phyloP scores from a whole-genome alignment of 2,888 invertebrate genomes.

The Macrophya annulata region DNA sequence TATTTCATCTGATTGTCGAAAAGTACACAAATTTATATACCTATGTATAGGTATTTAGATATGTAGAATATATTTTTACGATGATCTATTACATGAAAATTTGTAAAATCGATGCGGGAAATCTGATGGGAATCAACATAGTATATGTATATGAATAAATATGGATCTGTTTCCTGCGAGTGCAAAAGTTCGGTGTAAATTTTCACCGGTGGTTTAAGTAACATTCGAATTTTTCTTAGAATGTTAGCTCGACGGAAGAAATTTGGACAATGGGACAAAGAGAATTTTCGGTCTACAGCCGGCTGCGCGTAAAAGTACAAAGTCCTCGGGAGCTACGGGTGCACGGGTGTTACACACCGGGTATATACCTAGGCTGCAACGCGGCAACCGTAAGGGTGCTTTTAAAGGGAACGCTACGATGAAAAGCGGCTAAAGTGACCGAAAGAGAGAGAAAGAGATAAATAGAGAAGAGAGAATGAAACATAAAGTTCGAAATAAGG shows the following conservation, averaged over 20 bases:
- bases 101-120: not conserved
- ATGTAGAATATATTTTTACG: not conserved
- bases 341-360: slow-evolving; percentile 54
- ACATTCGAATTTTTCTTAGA: slow-evolving; percentile 68
- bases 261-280: slow-evolving; percentile 74
- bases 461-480: slow-evolving; percentile 54
- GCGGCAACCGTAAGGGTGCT: slow-evolving; percentile 61
- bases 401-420: slow-evolving; percentile 65
- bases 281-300: slow-evolving; percentile 72
- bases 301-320: slow-evolving; percentile 66
- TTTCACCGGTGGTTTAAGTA: slow-evolving; percentile 54
- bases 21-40: not conserved
- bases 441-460: slow-evolving; percentile 53
- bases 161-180: slow-evolving; percentile 7
- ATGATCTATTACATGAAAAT: not conserved
- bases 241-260: slow-evolving; percentile 60
- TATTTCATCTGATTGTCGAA: not conserved
- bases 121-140: not conserved
- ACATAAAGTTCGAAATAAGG: slow-evolving; percentile 56
- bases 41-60: not conserved
- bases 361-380: slow-evolving; percentile 43
- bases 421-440: slow-evolving; percentile 63
- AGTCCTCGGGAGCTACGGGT: slow-evolving; percentile 57
- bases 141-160: not conserved
- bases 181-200: slow-evolving; percentile 28